Evolutionary conservation across 2,888 invertebrate species (phyloP).

Genomic region (Chymomyza fuscimana): DNA sequence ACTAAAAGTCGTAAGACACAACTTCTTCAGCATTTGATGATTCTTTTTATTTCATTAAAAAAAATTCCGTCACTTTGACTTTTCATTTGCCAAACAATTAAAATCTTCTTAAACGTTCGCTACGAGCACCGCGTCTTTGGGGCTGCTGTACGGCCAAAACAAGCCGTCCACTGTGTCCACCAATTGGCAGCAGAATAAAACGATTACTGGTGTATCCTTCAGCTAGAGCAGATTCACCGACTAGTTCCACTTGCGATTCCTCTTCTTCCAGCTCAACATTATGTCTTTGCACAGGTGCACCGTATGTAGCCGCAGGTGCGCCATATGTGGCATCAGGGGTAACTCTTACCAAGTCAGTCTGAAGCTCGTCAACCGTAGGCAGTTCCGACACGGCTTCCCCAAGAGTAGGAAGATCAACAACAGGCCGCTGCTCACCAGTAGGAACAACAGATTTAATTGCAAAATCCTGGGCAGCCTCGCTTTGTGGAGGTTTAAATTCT

Average conservation of each 20-base stretch:
- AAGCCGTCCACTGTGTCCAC: slow-evolving; percentile 55
- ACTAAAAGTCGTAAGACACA: too few species aligned
- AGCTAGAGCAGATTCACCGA: slow-evolving; percentile 51
- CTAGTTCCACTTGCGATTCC: slow-evolving; percentile 65
- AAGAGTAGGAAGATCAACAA: slow-evolving; percentile 76
- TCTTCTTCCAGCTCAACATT: slow-evolving; percentile 39
- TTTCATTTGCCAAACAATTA: slow-evolving; percentile 17
- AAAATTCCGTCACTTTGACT: too few species aligned
- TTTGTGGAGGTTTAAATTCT: slow-evolving; percentile 75
- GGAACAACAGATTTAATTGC: slow-evolving; percentile 44
- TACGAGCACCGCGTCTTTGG: slow-evolving; percentile 39
- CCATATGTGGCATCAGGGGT: slow-evolving; percentile 9
- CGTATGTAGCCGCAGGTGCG: slow-evolving; percentile 63
- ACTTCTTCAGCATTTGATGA: too few species aligned
- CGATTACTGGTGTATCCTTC: slow-evolving; percentile 61
- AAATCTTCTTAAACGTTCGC: slow-evolving; percentile 57
- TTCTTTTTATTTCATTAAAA: too few species aligned
- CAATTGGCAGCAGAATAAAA: slow-evolving; percentile 69
- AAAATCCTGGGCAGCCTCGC: slow-evolving; percentile 69
- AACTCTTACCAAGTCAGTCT: slow-evolving; percentile 28
- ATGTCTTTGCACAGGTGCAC: slow-evolving; percentile 46
- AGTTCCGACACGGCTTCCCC: slow-evolving; percentile 47
- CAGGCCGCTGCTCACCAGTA: slow-evolving; percentile 61
- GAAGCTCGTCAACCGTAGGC: slow-evolving; percentile 11
- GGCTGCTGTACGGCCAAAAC: slow-evolving; percentile 58